Percentiles rank a stretch among this genome's conserved stretches.
Conservation (phyloP, 2,113 vertebrate species). For the Uria aalge region DNA sequence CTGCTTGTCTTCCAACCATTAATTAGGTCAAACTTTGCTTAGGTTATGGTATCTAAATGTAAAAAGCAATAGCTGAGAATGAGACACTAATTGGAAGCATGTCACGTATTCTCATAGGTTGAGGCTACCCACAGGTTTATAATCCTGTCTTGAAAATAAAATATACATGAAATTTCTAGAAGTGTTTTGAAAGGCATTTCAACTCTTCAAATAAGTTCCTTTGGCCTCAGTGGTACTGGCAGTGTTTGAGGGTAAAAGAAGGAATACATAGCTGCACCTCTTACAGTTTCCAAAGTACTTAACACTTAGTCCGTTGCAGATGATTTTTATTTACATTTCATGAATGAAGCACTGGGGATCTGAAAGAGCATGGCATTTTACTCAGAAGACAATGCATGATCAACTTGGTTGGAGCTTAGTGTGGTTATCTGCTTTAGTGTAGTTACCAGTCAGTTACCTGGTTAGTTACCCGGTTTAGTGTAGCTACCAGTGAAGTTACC, state of each 20-base stretch:
- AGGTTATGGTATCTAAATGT: background rate
- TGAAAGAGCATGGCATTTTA: background rate
- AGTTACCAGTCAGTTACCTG: background rate
- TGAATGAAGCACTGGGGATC: background rate
- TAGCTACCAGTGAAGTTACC: background rate
- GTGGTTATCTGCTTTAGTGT: background rate
- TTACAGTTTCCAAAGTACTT: background rate
- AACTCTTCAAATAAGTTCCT: background rate
- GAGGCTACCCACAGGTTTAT: background rate
- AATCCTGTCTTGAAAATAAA: background rate
- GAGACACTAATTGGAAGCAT: background rate
- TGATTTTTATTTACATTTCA: background rate
- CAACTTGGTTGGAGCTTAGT: background rate
- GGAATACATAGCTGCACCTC: background rate
- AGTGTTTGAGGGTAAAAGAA: background rate
- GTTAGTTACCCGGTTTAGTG: background rate
- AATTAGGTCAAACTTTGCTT: background rate
- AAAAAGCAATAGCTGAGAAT: background rate
- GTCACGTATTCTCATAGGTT: background rate
- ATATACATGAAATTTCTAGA: background rate
- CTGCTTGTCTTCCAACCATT: background rate
- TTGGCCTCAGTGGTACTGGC: background rate
- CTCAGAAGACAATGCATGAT: background rate
- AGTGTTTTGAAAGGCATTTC: background rate
- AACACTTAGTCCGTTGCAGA: background rate